Percentiles rank a stretch among this genome's conserved stretches.
Evolutionary conservation across 2,113 vertebrate genomes (phyloP).

Genomic region (Lipophrys pholis): DNA sequence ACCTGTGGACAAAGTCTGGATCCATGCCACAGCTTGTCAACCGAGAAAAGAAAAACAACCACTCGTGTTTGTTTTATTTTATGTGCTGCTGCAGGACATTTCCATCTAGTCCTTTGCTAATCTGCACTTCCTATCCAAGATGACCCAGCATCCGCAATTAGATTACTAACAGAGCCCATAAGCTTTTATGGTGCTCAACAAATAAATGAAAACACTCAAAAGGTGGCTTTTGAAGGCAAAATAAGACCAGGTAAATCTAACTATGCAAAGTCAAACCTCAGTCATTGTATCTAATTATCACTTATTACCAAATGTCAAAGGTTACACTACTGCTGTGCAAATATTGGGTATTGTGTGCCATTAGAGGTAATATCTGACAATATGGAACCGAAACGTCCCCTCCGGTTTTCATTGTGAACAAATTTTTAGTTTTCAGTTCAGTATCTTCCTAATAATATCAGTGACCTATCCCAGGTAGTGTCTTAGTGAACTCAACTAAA

Average conservation of each 20-base stretch:
- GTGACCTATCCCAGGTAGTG: no score
- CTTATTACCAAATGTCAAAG: neutral
- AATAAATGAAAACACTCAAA: constrained; percentile 3
- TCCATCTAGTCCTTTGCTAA: constrained; percentile 24
- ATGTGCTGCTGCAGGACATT: constrained; percentile 30
- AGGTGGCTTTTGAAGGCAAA: constrained; percentile 21
- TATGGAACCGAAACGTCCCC: no score
- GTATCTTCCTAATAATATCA: no score
- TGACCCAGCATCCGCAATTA: constrained; percentile 10
- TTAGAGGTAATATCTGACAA: no score
- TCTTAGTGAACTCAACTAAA: no score
- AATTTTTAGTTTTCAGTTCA: no score
- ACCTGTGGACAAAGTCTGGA: constrained; percentile 1
- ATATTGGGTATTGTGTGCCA: no score
- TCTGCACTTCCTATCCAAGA: constrained; percentile 47
- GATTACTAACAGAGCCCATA: constrained; percentile 18
- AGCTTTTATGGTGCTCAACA: constrained; percentile 19
- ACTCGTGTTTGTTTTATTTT: constrained; percentile 51
- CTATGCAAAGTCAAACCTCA: neutral
- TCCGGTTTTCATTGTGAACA: no score
- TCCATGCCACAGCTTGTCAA: constrained; percentile 15
- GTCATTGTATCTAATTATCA: neutral
- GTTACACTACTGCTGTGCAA: neutral
- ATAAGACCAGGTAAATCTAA: no score
- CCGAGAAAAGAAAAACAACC: constrained; percentile 36